These are phyloP conservation scores for Rhaphigaster nebulosa DNA, from an alignment of 2,888 invertebrate species.

Conservation along the genomic window DNA sequence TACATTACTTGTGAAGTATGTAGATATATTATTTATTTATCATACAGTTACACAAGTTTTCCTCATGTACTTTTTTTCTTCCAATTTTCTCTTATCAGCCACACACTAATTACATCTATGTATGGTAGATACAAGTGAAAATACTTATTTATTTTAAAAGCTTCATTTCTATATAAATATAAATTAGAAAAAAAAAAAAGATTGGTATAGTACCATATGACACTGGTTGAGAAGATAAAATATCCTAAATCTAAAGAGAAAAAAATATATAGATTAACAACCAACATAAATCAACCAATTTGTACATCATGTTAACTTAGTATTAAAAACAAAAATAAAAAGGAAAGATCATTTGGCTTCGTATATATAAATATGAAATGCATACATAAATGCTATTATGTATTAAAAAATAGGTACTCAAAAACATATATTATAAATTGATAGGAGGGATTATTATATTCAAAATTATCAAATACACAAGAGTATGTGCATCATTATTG, in stretches of 20 bases:
- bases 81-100: slow-evolving; percentile 50
- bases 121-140: slow-evolving; percentile 58
- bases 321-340: slow-evolving; percentile 52
- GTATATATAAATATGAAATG: slow-evolving; percentile 39
- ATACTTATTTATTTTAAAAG: slow-evolving; percentile 59
- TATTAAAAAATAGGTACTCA: slow-evolving; percentile 57
- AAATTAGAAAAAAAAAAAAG: slow-evolving; percentile 50
- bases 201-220: slow-evolving; percentile 57
- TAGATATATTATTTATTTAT: slow-evolving; percentile 63
- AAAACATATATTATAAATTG: slow-evolving; percentile 55
- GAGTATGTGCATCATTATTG: slow-evolving; percentile 56
- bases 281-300: slow-evolving; percentile 57
- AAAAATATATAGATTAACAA: slow-evolving; percentile 55
- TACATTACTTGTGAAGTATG: slow-evolving; percentile 64
- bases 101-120: slow-evolving; percentile 61
- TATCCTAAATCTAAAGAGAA: slow-evolving; percentile 53
- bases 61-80: slow-evolving; percentile 59
- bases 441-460: slow-evolving; percentile 57
- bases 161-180: slow-evolving; percentile 56
- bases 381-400: slow-evolving; percentile 52
- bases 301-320: slow-evolving; percentile 56
- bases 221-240: slow-evolving; percentile 52
- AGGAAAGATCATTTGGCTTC: slow-evolving; percentile 58
- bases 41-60: slow-evolving; percentile 63
- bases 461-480: slow-evolving; percentile 55